Evolutionary conservation across 2,113 vertebrate species (phyloP), one percentile per base, ranked within the genome.

Genomic region (Lethenteron reissneri): DNA sequence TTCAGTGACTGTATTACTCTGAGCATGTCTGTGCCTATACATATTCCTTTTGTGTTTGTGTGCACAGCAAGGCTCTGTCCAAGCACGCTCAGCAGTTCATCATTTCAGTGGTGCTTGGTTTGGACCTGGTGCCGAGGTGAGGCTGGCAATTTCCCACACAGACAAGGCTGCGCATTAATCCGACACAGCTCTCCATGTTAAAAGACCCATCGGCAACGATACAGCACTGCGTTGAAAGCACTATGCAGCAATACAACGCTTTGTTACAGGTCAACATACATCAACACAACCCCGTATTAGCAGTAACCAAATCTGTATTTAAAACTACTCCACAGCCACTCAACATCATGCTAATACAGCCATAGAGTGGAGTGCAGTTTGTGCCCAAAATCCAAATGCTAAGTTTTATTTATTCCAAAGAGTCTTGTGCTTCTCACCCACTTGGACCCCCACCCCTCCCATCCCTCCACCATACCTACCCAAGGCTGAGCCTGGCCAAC

Each of bases 51-150:
- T 41, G 41, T 58, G 57, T 57, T 3, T 78, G 58, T 62, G 15
- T 75, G 70, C 78, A 10, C 77, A 99, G 94, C 80, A 94, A 95
- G 82, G 83, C 88, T 3, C 85, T 99, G 56, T 82, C 86, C 14
- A 88, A 96, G 71, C 86, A 88, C 79, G 87, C 87, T 2, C 90
- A 89, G 75, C 80, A 77, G 76, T 99, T 99, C 79, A 85, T 90
- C 6, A 72, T 95, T 62, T 96, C 94, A 0, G 80, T 99, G 14
- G 83, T 96, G 68, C 76, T 99, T 70, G 94, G 91, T 72, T 94
- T 89, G 77, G 94, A 99, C 70, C 83, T 99, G 12, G 86, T 99
- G 69, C 86, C 94, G 74, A 88, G 94, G 94, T 96, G 73, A 84
- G 80, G 12, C 12, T 9, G 13, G 8, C 1, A 8, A 17, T 1